Conservation (phyloP, 2,113 vertebrate species). For the Cinclus mexicanus region DNA sequence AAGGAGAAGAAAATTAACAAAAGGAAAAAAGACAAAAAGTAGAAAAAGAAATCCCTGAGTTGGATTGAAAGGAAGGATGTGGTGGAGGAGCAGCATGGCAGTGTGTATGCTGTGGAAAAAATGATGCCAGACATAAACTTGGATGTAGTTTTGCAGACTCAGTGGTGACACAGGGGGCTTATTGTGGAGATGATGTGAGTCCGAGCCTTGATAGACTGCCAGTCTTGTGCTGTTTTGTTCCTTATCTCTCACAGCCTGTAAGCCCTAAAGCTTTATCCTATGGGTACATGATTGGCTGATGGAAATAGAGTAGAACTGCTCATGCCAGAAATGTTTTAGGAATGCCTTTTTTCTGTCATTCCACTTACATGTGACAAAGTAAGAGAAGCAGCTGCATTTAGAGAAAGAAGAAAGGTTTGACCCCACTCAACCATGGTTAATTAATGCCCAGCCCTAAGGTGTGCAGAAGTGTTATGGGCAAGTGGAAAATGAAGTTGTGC, state of each 20-base stretch:
- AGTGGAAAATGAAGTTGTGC: not conserved
- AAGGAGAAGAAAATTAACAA: not conserved
- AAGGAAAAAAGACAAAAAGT: not conserved
- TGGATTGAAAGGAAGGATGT: not conserved
- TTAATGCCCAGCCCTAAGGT: not conserved
- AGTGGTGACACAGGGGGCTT: not conserved
- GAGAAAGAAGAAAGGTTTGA: not conserved
- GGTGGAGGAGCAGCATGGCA: not conserved
- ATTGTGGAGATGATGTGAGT: not conserved
- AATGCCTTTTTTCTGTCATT: not conserved
- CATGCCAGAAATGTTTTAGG: rapidly evolving
- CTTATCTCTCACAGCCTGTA: not conserved
- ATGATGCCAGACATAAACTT: not conserved
- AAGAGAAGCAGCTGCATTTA: not conserved
- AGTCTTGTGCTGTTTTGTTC: not conserved
- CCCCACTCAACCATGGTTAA: not conserved
- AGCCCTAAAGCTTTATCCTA: not conserved
- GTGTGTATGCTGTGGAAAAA: not conserved
- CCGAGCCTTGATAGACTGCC: not conserved
- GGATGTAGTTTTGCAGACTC: not conserved
- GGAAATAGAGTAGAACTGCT: not conserved
- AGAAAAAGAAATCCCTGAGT: not conserved
- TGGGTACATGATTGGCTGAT: not conserved
- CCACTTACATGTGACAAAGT: not conserved
- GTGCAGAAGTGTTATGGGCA: not conserved